Base-by-base conservation (phyloP, 2,797 vertebrate species). In the Tapera naevia region DNA sequence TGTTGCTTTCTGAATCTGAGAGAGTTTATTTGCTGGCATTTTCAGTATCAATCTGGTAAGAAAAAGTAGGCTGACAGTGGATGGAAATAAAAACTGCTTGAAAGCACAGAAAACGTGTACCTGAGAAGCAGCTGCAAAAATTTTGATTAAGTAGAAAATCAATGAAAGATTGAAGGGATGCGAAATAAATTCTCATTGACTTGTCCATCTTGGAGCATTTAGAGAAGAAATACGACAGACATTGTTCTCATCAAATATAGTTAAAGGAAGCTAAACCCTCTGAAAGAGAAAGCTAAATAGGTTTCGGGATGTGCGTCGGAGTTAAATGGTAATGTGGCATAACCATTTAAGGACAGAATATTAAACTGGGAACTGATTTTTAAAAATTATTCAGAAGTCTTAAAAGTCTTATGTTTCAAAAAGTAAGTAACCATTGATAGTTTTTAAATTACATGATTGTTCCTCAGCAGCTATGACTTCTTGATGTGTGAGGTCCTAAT, bases 91-190 rank as follows among this genome's bases (percentile, higher is more conserved):
- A 16, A 28, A 11, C 37, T 23, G 7, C 4, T 11, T 1, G 5
- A 23, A 41, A 12, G 11, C 13, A 5, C 1, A 3, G 16, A 27
- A 30, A 35, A 9, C 2, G 1, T 11, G 14, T 5, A 0, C 3
- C 18, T 10, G 56, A 35, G 61, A 37, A 39, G 45, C 19, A 13
- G 33, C 41, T 30, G 54, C 27, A 48, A 13, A 13, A 25, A 1
- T 33, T 46, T 24, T 11, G 8, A 3, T 25, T 3, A 3, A 8
- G 15, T 23, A 37, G 35, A 33, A 22, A 15, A 32, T 25, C 32
- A 25, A 4, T 13, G n/a, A 8, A 21, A 27, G 45, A 15, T 2
- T 2, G 45, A 53, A 13, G 30, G 39, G 24, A 7, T 45, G 53
- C 9, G 27, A 45, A 18, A 39, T 13, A 56, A 65, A 30, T 51